These are phyloP conservation scores for Drosophila mauritiana DNA, from an alignment of 1,140 invertebrate species.

Conservation along the genomic window DNA sequence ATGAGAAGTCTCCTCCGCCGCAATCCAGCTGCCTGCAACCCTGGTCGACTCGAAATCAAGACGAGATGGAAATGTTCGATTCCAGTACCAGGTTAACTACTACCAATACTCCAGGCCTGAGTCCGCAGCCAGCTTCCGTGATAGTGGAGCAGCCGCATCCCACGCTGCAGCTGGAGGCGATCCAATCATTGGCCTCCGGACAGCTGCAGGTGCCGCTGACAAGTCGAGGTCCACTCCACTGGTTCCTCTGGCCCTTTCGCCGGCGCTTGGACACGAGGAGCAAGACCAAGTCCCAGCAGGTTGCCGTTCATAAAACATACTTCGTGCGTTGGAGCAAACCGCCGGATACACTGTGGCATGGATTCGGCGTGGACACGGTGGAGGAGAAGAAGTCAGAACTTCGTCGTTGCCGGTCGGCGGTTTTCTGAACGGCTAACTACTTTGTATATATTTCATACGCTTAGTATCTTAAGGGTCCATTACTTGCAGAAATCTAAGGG, in stretches of 20 bases:
- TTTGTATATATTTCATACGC: conserved; percentile 41
- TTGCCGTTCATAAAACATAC: conserved; percentile 78
- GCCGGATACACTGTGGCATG: conserved; percentile 66
- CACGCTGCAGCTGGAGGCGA: conserved; percentile 50
- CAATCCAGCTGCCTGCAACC: conserved; percentile 3
- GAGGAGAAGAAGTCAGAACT: conserved; percentile 20
- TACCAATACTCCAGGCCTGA: not conserved
- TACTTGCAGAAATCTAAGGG: not conserved
- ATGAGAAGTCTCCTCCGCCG: conserved; percentile 7
- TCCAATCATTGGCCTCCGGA: conserved; percentile 25
- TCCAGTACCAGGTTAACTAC: conserved; percentile 7
- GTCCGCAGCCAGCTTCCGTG: conserved; percentile 12
- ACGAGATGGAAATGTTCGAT: not conserved
- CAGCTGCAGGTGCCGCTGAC: not conserved
- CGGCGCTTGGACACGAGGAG: conserved; percentile 15
- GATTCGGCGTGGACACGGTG: conserved; percentile 59
- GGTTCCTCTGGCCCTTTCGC: conserved; percentile 73
- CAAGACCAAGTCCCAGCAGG: conserved; percentile 27
- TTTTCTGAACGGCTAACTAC: conserved; percentile 52
- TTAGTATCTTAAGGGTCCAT: conserved; percentile 4
- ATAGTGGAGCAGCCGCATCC: conserved; percentile 57
- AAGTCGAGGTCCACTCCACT: conserved; percentile 50
- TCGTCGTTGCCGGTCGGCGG: conserved; percentile 71
- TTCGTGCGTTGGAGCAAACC: conserved; percentile 77
- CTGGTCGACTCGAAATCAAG: conserved; percentile 7